phyloP scores from a whole-genome alignment of 1,140 invertebrate species.

The Tetragonula clypearis region DNA sequence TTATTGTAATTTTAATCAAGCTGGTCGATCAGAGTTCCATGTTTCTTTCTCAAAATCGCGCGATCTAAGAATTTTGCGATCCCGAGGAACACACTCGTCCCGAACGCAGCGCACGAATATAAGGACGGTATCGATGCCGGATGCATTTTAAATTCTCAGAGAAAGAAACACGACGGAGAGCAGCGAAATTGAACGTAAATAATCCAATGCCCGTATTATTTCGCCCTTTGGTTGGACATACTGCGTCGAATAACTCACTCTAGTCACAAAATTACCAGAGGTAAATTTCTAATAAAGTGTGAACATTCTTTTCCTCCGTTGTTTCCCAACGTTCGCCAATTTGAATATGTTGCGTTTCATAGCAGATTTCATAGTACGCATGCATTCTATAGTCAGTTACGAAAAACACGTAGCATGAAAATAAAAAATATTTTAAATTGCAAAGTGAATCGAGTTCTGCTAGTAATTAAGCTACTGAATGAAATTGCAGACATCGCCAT shows the following conservation, averaged over 20 bases:
- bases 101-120: constrained; percentile 39
- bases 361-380: neutral
- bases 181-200: constrained; percentile 52
- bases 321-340: no score
- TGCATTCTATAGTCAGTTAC: neutral
- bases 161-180: constrained; percentile 17
- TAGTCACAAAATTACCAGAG: neutral
- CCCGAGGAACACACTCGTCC: constrained; percentile 26
- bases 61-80: neutral
- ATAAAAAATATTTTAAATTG: no score
- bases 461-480: no score
- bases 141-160: constrained; percentile 54
- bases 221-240: constrained; percentile 31
- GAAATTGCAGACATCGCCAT: no score
- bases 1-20: neutral
- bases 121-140: constrained; percentile 55
- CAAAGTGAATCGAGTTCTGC: neutral
- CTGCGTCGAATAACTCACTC: neutral
- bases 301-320: neutral
- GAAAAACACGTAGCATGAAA: no score
- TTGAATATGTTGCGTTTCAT: neutral
- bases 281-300: constrained; percentile 6
- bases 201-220: constrained; percentile 50
- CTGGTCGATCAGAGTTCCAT: neutral
- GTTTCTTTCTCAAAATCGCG: neutral